phyloP scores from a whole-genome alignment of 2,888 invertebrate species.

The Pedicia rivosa region DNA sequence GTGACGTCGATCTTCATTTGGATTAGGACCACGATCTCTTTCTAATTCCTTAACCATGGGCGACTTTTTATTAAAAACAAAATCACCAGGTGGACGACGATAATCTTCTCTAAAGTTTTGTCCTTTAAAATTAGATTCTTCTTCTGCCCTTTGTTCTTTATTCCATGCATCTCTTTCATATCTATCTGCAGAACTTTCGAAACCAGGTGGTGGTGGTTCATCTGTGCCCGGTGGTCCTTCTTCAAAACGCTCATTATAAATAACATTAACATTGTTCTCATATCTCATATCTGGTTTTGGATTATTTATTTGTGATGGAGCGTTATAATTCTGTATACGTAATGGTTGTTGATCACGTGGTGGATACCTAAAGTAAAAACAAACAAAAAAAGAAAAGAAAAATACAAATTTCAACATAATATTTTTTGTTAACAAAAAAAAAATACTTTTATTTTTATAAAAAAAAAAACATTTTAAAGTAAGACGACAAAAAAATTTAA shows the following conservation, averaged over 20 bases:
- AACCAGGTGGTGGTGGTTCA: constrained; percentile 42
- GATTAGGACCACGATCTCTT: constrained; percentile 21
- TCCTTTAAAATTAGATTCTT: constrained; percentile 14
- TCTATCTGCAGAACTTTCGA: constrained; percentile 27
- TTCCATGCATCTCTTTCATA: constrained; percentile 2
- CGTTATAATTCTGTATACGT: constrained; percentile 7
- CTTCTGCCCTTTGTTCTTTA: constrained; percentile 1
- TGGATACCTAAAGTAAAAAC: constrained; percentile 5
- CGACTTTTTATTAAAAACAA: no score
- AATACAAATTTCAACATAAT: neutral
- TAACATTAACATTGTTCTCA: constrained; percentile 8
- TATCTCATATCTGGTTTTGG: constrained; percentile 1
- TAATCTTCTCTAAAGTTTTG: constrained; percentile 21
- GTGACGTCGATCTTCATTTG: constrained; percentile 26
- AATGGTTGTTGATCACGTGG: constrained; percentile 1
- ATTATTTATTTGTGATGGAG: neutral
- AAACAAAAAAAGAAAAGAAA: constrained; percentile 6
- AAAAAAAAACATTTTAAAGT: constrained; percentile 1
- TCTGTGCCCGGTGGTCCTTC: constrained; percentile 43
- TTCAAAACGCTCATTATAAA: constrained; percentile 30
- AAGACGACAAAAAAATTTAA: constrained; percentile 1
- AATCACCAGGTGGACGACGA: no score
- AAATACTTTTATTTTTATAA: constrained; percentile 1
- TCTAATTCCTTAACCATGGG: constrained; percentile 17
- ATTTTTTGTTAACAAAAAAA: constrained; percentile 3